phyloP scores from a whole-genome alignment of 2,797 vertebrate species.

The Danio jaintianensis region DNA sequence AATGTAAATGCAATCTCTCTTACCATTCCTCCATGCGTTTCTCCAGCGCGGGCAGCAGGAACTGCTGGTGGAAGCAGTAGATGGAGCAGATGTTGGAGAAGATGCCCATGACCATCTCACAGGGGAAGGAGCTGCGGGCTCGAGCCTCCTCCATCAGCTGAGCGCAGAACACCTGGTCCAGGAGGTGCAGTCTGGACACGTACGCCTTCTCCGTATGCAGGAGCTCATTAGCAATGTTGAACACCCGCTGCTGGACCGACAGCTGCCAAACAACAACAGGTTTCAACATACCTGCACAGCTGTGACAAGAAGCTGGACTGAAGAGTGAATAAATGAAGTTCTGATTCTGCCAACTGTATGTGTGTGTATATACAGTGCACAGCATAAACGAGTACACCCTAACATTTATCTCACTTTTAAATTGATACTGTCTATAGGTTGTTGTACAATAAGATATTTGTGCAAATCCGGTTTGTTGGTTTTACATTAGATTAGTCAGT shows the following conservation, averaged over 20 bases:
- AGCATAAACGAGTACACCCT: no score
- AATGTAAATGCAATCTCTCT: conserved; percentile 45
- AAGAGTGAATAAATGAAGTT: no score
- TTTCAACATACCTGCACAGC: no score
- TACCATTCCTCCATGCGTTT: conserved; percentile 94
- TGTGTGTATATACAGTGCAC: no score
- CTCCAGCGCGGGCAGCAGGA: conserved; percentile 90
- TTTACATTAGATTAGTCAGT: no score
- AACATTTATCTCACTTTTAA: no score
- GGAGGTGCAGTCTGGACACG: conserved; percentile 88
- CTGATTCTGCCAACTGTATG: no score
- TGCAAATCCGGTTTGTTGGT: no score
- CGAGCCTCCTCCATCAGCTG: conserved; percentile 88
- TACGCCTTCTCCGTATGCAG: conserved; percentile 90
- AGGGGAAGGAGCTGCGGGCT: conserved; percentile 85
- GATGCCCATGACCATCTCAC: conserved; percentile 89
- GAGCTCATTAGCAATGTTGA: conserved; percentile 91
- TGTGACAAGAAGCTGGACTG: no score
- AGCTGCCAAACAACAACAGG: conserved; percentile 70
- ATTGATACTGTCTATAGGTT: no score
- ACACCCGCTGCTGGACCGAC: conserved; percentile 88
- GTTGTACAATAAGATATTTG: no score
- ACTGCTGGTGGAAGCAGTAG: conserved; percentile 93
- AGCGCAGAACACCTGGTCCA: conserved; percentile 93
- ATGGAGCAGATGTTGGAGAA: conserved; percentile 96